Conservation (phyloP, 2,113 vertebrate species). For the Xiphophorus couchianus region DNA sequence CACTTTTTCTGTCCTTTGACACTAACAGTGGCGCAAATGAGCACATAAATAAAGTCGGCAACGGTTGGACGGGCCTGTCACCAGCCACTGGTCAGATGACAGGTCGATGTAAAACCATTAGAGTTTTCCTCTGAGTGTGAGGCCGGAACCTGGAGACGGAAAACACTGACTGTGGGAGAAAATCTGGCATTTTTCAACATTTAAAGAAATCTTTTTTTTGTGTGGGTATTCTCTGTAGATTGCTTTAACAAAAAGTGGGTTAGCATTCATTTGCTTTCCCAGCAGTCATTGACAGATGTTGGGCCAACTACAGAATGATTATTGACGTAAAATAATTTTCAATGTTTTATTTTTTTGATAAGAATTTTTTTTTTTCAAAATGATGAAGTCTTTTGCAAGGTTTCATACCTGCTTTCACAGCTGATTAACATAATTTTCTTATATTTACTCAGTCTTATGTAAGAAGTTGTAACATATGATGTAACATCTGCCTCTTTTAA, state of each 20-base stretch:
- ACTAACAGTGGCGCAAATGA: conserved; percentile 24
- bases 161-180: background rate
- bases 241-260: conserved; percentile 11
- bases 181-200: background rate
- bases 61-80: conserved; percentile 7
- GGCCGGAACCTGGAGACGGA: background rate
- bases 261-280: conserved; percentile 45
- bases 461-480: too few species aligned
- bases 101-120: conserved; percentile 42
- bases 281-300: background rate
- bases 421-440: too few species aligned
- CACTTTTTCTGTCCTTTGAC: conserved; percentile 1
- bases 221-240: conserved; percentile 14
- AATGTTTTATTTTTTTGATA: too few species aligned
- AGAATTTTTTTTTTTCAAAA: too few species aligned
- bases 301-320: too few species aligned
- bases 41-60: conserved; percentile 28
- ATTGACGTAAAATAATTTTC: too few species aligned
- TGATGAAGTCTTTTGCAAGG: too few species aligned
- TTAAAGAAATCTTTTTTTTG: conserved; percentile 19
- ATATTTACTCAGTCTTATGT: too few species aligned
- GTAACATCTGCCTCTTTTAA: too few species aligned
- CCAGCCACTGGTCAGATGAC: conserved; percentile 39
- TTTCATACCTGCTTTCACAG: too few species aligned
- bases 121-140: background rate